Conservation (phyloP, 2,888 invertebrate species). For the Onthophagus sagittarius region DNA sequence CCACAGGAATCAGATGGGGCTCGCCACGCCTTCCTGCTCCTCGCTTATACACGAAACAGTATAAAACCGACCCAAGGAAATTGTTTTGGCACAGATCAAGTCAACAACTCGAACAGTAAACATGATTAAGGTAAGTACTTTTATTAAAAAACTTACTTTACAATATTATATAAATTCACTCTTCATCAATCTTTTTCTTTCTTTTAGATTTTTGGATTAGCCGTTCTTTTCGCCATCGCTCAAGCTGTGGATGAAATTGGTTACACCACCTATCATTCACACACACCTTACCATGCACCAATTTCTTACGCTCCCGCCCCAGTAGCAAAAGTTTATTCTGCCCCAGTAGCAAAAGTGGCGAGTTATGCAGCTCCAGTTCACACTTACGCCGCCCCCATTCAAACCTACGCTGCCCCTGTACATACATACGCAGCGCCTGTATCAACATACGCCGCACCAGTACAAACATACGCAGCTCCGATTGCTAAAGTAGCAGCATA, state of each 20-base stretch:
- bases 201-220: constrained; percentile 27
- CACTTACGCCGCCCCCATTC: constrained; percentile 25
- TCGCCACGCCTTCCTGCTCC: constrained; percentile 2
- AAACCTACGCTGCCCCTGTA: constrained; percentile 43
- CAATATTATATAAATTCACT: no score
- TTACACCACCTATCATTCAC: constrained; percentile 24
- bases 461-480: constrained; percentile 32
- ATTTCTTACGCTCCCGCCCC: constrained; percentile 15
- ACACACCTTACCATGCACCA: not conserved
- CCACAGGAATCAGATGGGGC: not conserved
- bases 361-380: constrained; percentile 20
- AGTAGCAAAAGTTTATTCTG: constrained; percentile 10
- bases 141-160: no score
- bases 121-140: constrained; percentile 3
- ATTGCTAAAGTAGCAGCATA: constrained; percentile 24
- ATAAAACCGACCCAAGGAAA: not conserved
- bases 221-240: constrained; percentile 26
- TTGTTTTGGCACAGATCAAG: constrained; percentile 1
- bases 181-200: constrained; percentile 6
- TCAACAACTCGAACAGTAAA: not conserved
- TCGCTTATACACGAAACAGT: not conserved
- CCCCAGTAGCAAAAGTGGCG: constrained; percentile 26
- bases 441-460: constrained; percentile 47
- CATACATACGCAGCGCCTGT: constrained; percentile 48
- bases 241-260: constrained; percentile 29